phyloP scores from a whole-genome alignment of 2,888 invertebrate species.

The Eilema caniola region DNA sequence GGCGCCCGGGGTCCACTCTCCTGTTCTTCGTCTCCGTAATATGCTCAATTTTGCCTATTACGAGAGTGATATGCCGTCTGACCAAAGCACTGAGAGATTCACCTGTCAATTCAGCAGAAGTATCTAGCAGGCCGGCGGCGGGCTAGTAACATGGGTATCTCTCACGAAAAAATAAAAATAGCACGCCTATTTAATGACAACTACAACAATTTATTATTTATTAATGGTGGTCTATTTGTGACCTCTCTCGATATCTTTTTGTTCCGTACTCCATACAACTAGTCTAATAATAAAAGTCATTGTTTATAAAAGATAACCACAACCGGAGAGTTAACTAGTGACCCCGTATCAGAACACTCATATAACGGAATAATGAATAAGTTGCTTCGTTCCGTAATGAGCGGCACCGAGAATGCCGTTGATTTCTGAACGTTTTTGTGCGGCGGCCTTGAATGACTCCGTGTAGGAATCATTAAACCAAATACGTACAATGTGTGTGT shows the following conservation, averaged over 20 bases:
- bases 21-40: too few species aligned
- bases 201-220: too few species aligned
- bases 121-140: too few species aligned
- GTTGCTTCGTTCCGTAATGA: constrained; percentile 30
- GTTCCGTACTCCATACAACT: not conserved
- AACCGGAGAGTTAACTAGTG: constrained; percentile 8
- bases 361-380: constrained; percentile 40
- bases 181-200: too few species aligned
- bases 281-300: not conserved
- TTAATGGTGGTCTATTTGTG: not conserved
- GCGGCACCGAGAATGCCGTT: constrained; percentile 14
- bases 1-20: too few species aligned
- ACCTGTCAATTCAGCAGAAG: too few species aligned
- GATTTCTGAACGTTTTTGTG: not conserved
- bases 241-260: not conserved
- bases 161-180: too few species aligned
- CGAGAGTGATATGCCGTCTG: too few species aligned
- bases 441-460: constrained; percentile 2
- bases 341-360: constrained; percentile 26
- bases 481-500: not conserved
- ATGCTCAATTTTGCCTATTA: too few species aligned
- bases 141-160: too few species aligned
- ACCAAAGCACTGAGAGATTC: too few species aligned
- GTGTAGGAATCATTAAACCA: constrained; percentile 9
- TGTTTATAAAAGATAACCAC: constrained; percentile 6